Conservation (phyloP, 2,888 invertebrate genomes). For the Caenorhabditis sp. region DNA sequence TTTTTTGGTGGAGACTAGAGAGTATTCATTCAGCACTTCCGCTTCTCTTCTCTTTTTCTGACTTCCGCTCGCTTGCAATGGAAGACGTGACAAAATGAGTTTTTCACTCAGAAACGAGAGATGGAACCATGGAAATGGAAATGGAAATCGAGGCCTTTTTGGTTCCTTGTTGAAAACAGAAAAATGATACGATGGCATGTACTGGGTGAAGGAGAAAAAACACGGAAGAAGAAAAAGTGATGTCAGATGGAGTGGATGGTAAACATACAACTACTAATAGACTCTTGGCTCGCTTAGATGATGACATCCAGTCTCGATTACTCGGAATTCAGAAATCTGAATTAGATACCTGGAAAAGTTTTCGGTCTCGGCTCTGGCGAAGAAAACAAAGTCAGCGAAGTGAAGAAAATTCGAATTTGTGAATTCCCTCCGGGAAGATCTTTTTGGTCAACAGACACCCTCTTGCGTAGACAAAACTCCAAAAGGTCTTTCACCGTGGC, state of each 20-base stretch:
- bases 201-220: background rate
- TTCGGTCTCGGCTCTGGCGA: background rate
- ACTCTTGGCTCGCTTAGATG: background rate
- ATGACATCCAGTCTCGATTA: constrained; percentile 9
- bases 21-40: constrained; percentile 9
- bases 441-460: constrained; percentile 52
- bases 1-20: constrained; percentile 34
- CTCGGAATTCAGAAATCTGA: background rate
- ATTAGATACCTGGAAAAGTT: background rate
- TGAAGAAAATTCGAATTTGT: constrained; percentile 27
- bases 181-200: constrained; percentile 18
- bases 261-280: constrained; percentile 9
- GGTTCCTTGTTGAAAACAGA: background rate
- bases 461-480: constrained; percentile 22
- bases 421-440: constrained; percentile 51
- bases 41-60: background rate
- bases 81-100: constrained; percentile 44
- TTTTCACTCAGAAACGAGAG: constrained; percentile 24
- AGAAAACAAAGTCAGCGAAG: constrained; percentile 42
- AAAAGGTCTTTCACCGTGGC: background rate
- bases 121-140: constrained; percentile 23
- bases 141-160: constrained; percentile 16
- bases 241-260: constrained; percentile 21
- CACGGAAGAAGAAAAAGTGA: constrained; percentile 26
- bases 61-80: constrained; percentile 5